These are phyloP conservation scores for Pecten maximus DNA, from an alignment of 2,888 invertebrate genomes.

Conservation along the genomic window DNA sequence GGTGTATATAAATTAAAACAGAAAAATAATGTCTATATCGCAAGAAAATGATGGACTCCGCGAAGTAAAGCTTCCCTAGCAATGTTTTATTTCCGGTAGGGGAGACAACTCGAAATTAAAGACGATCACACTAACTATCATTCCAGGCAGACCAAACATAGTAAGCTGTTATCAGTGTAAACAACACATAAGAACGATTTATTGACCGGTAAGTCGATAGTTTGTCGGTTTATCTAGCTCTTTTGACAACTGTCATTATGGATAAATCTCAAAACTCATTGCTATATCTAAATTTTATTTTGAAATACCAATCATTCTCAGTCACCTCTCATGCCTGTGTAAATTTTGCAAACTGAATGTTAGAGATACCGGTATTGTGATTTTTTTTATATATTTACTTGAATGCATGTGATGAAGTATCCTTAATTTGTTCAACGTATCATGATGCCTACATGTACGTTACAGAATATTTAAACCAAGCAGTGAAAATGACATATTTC, in stretches of 20 bases:
- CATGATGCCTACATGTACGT: too few species aligned
- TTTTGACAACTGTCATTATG: background rate
- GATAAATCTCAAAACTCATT: background rate
- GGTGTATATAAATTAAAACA: background rate
- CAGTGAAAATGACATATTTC: too few species aligned
- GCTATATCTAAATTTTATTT: background rate
- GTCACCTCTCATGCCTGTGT: background rate
- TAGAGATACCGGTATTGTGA: too few species aligned
- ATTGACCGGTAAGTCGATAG: background rate
- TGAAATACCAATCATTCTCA: background rate
- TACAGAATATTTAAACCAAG: too few species aligned
- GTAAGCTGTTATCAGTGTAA: background rate
- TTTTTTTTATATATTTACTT: too few species aligned
- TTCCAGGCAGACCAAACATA: background rate
- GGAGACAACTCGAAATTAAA: background rate
- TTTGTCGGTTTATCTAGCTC: background rate
- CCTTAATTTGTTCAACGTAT: too few species aligned
- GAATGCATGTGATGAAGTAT: too few species aligned
- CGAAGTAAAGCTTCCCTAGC: conserved; percentile 25
- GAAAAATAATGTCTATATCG: background rate
- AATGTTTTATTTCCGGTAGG: conserved; percentile 1
- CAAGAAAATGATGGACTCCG: background rate
- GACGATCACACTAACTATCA: background rate
- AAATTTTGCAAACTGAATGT: background rate
- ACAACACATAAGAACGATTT: background rate